Conservation (phyloP, 1,140 invertebrate genomes). For the Bathynomus jamesi region DNA sequence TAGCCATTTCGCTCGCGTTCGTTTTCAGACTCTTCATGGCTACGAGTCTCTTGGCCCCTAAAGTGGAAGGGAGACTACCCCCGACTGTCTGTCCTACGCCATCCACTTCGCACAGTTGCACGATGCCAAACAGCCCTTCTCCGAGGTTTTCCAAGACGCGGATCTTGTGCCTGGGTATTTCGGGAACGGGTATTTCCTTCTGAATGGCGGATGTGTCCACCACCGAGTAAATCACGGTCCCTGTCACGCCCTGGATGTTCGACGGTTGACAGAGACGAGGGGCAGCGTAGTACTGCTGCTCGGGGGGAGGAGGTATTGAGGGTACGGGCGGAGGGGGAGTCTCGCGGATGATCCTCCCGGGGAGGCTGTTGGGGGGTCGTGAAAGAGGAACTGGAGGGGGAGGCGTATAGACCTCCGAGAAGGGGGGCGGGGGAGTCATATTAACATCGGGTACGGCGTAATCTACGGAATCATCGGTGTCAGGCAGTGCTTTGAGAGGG, state of each 20-base stretch:
- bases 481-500: conserved; percentile 46
- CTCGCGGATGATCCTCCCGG: conserved; percentile 9
- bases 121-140: conserved; percentile 68
- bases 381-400: conserved; percentile 38
- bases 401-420: conserved; percentile 45
- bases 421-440: conserved; percentile 53
- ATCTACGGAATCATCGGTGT: conserved; percentile 34
- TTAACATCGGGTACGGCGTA: conserved; percentile 31
- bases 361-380: conserved; percentile 29
- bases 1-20: conserved; percentile 43
- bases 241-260: conserved; percentile 47
- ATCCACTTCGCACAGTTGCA: conserved; percentile 40
- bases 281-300: conserved; percentile 25
- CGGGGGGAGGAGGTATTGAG: conserved; percentile 22
- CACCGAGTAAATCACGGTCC: conserved; percentile 46
- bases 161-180: conserved; percentile 65
- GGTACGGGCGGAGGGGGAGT: conserved; percentile 43
- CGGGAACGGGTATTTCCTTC: conserved; percentile 47
- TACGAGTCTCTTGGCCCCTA: conserved; percentile 42
- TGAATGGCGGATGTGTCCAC: conserved; percentile 39
- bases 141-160: conserved; percentile 69
- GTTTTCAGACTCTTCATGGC: conserved; percentile 48
- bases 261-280: conserved; percentile 49
- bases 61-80: conserved; percentile 55
- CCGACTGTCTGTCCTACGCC: conserved; percentile 37